These are phyloP conservation scores for Phaenicophaeus curvirostris DNA, from an alignment of 2,797 vertebrate species.

Conservation along the genomic window DNA sequence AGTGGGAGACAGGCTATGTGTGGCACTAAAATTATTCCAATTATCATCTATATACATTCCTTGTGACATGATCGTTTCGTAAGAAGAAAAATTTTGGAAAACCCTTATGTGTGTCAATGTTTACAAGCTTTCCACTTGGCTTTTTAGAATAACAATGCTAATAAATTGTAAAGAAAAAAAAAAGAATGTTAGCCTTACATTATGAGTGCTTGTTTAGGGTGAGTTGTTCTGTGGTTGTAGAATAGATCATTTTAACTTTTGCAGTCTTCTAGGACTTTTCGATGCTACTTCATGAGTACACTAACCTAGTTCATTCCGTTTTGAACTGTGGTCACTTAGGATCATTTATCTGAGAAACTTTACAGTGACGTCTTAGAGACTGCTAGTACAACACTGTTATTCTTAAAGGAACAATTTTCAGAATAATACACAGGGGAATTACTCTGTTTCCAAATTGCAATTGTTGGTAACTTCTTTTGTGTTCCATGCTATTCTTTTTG, in stretches of 20 bases:
- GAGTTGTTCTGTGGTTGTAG: not conserved
- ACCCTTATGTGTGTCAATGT: not conserved
- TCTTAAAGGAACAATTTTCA: slow-evolving; percentile 9
- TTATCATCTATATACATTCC: not conserved
- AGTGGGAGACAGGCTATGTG: not conserved
- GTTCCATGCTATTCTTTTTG: slow-evolving; percentile 28
- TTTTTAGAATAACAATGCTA: not conserved
- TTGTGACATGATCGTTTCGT: accelerated
- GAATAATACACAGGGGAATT: not conserved
- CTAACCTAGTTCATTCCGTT: not conserved
- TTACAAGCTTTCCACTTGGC: not conserved
- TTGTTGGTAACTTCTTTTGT: slow-evolving; percentile 27
- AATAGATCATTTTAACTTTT: not conserved
- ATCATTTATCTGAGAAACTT: not conserved
- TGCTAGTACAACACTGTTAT: not conserved
- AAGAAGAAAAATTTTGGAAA: not conserved
- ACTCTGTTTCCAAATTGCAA: not conserved
- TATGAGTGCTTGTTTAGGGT: not conserved
- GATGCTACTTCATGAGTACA: not conserved
- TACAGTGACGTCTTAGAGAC: not conserved
- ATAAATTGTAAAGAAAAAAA: not conserved
- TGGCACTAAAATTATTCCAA: not conserved
- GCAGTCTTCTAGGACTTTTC: not conserved
- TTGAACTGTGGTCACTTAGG: not conserved
- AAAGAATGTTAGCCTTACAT: not conserved